Evolutionary conservation across 2,113 vertebrate genomes (phyloP).

Genomic region (Lepus americanus): DNA sequence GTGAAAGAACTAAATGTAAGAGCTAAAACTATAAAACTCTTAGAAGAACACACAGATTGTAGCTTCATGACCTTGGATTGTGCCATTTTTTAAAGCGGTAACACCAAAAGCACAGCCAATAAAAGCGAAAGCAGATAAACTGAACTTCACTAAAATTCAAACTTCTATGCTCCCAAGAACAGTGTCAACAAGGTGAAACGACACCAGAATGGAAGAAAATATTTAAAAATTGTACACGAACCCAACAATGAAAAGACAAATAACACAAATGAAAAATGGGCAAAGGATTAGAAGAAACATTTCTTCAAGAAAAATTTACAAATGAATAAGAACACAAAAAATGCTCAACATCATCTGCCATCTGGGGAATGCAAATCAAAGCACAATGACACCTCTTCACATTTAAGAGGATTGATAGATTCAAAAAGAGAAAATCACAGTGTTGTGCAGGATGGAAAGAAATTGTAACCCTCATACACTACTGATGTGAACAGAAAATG

Average conservation of each 20-base stretch:
- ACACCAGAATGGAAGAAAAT: not conserved
- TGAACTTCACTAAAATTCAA: not conserved
- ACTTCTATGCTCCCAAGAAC: not conserved
- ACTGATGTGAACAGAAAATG: not conserved
- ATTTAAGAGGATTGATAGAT: not conserved
- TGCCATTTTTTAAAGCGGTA: not conserved
- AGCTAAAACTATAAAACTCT: not conserved
- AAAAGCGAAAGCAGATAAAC: not conserved
- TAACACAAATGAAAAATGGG: not conserved
- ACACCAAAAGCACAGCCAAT: not conserved
- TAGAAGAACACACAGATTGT: not conserved
- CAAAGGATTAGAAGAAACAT: not conserved
- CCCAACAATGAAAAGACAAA: not conserved
- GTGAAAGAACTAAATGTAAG: not conserved
- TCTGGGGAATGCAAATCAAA: not conserved
- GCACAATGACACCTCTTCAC: not conserved
- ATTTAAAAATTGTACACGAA: not conserved
- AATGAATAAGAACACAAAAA: not conserved
- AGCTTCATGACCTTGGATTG: not conserved
- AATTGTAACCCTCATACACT: not conserved
- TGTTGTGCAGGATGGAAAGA: not conserved
- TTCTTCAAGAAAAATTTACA: not conserved
- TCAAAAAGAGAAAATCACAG: not conserved
- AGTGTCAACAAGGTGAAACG: not conserved
- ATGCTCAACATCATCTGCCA: not conserved